These are phyloP conservation scores for Macrocentrus cingulum DNA, from an alignment of 1,140 invertebrate species.

Conservation along the genomic window DNA sequence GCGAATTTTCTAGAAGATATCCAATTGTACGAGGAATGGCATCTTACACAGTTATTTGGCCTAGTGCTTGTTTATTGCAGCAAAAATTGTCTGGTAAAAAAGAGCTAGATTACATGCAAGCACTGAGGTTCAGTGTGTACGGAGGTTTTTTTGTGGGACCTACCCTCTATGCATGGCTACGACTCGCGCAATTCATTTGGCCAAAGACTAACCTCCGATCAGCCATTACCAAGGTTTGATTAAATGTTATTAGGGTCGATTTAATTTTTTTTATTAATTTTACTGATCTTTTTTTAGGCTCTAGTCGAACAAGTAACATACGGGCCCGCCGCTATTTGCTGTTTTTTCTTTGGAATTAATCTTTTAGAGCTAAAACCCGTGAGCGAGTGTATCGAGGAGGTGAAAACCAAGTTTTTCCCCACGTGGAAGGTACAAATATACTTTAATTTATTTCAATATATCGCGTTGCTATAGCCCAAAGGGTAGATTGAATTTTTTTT, in stretches of 20 bases:
- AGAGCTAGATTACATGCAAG: conserved; percentile 61
- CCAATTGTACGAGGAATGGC: conserved; percentile 69
- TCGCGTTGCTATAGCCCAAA: too few relatives aligned
- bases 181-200: conserved; percentile 65
- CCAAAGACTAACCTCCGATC: conserved; percentile 65
- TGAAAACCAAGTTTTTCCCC: conserved; percentile 74
- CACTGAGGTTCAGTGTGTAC: conserved; percentile 68
- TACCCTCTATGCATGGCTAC: conserved; percentile 71
- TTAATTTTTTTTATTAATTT: conserved; percentile 1
- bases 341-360: conserved; percentile 81
- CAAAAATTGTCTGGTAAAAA: conserved; percentile 61
- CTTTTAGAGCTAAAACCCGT: conserved; percentile 73
- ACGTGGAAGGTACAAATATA: conserved; percentile 72
- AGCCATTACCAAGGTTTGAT: conserved; percentile 68
- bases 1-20: conserved; percentile 53
- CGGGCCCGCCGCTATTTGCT: conserved; percentile 75
- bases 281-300: conserved; percentile 61
- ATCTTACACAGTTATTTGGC: conserved; percentile 74
- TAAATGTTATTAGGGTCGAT: neutral
- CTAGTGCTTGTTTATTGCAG: conserved; percentile 64
- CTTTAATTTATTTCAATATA: conserved; percentile 10
- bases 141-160: conserved; percentile 73
- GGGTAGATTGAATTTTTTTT: neutral
- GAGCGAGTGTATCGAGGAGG: conserved; percentile 68
- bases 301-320: conserved; percentile 80